These are phyloP conservation scores for Andrena bicolor DNA, from an alignment of 2,888 invertebrate species.

Conservation along the genomic window DNA sequence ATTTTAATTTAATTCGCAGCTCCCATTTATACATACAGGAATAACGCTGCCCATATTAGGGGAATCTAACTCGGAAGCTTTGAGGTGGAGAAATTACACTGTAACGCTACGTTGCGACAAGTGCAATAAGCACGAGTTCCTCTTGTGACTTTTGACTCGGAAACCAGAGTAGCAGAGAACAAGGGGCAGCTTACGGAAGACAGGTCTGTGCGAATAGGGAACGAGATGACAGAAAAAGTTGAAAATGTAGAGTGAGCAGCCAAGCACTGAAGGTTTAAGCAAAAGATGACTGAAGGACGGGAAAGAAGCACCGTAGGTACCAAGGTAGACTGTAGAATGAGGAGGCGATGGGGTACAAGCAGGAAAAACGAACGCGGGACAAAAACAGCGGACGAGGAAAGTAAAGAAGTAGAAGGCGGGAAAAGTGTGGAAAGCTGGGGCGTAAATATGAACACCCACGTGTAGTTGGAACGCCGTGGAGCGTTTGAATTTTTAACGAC, in stretches of 20 bases:
- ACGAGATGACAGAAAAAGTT: background rate
- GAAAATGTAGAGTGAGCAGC: background rate
- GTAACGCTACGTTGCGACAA: background rate
- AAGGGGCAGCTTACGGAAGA: background rate
- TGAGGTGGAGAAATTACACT: conserved; percentile 7
- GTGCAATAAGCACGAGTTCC: background rate
- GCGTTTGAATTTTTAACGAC: conserved; percentile 62
- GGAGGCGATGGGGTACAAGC: too few species aligned
- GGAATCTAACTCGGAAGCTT: background rate
- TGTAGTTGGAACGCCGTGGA: conserved; percentile 13
- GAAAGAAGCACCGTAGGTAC: conserved; percentile 13
- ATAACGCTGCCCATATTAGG: background rate
- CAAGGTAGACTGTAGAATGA: background rate
- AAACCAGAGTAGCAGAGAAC: background rate
- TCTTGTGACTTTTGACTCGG: background rate
- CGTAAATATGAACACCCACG: conserved; percentile 25
- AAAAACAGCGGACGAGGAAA: background rate
- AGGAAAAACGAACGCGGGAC: background rate
- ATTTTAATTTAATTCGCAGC: background rate
- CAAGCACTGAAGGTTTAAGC: conserved; percentile 15
- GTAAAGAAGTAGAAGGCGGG: background rate
- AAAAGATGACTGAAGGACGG: background rate
- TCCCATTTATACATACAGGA: background rate
- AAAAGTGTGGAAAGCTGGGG: background rate
- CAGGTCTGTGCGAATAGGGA: background rate